These are phyloP conservation scores for Congeria kusceri DNA, from an alignment of 2,888 invertebrate species.

Conservation along the genomic window DNA sequence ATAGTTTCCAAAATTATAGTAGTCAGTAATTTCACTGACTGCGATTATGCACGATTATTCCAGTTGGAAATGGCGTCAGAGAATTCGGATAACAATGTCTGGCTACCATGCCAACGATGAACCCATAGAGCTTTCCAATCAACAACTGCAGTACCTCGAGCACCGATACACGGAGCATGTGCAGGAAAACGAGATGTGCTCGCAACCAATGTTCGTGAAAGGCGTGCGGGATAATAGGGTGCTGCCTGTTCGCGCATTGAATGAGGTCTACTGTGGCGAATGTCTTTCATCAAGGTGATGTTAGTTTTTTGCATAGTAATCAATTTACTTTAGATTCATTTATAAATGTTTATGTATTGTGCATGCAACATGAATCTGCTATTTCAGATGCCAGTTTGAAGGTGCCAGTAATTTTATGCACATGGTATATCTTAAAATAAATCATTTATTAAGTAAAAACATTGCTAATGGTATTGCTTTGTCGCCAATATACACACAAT, in stretches of 20 bases:
- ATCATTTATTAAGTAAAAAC: too few relatives aligned
- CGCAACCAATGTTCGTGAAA: slow-evolving; percentile 50
- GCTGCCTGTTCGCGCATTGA: slow-evolving; percentile 96
- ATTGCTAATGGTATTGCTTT: too few relatives aligned
- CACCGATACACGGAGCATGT: slow-evolving; percentile 86
- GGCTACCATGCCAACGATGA: slow-evolving; percentile 89
- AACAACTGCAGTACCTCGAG: slow-evolving; percentile 87
- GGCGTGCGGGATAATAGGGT: slow-evolving; percentile 83
- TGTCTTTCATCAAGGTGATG: slow-evolving; percentile 92
- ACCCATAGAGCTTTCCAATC: slow-evolving; percentile 91
- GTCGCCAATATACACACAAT: too few relatives aligned
- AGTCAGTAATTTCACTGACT: neutral
- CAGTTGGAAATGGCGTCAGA: slow-evolving; percentile 94
- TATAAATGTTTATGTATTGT: too few relatives aligned
- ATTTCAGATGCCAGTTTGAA: too few relatives aligned
- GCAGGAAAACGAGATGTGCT: slow-evolving; percentile 69
- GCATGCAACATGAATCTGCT: too few relatives aligned
- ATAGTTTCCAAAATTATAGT: neutral
- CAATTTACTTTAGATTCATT: too few relatives aligned
- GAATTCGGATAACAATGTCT: slow-evolving; percentile 94
- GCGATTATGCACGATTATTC: too few relatives aligned
- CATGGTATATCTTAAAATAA: too few relatives aligned
- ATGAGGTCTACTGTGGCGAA: slow-evolving; percentile 99
- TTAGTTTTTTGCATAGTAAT: neutral
- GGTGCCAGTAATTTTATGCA: too few relatives aligned